Conservation (phyloP, 2,113 vertebrate species). For the Phaethornis superciliosus region DNA sequence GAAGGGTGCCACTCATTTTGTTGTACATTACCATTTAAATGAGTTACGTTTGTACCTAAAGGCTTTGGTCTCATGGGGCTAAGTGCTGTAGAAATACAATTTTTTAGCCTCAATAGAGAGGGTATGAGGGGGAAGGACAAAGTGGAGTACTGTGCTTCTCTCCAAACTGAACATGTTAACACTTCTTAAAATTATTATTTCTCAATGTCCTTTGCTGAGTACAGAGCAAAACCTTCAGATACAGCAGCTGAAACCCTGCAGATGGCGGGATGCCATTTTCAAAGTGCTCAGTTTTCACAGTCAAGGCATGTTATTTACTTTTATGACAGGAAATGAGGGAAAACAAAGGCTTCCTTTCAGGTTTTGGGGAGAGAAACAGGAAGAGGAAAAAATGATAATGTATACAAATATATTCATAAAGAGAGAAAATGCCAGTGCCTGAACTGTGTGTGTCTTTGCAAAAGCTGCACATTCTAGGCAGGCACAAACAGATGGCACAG, state of each 20-base stretch:
- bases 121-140: background rate
- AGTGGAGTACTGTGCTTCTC: background rate
- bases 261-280: background rate
- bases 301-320: background rate
- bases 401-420: background rate
- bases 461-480: background rate
- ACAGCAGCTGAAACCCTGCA: background rate
- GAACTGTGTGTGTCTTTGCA: background rate
- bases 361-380: background rate
- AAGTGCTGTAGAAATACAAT: slow-evolving; percentile 11
- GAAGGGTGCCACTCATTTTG: slow-evolving; percentile 52
- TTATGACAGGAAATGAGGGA: background rate
- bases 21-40: slow-evolving; percentile 67
- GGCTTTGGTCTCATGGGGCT: slow-evolving; percentile 12
- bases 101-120: slow-evolving; percentile 28
- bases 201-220: background rate
- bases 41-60: slow-evolving; percentile 50
- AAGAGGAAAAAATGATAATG: background rate
- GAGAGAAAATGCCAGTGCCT: background rate
- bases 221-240: background rate
- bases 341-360: background rate
- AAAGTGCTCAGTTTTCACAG: slow-evolving; percentile 3
- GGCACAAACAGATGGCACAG: background rate
- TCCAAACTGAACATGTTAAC: background rate
- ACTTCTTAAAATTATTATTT: background rate